Conservation (phyloP, 2,113 vertebrate species). For the Daboia siamensis region DNA sequence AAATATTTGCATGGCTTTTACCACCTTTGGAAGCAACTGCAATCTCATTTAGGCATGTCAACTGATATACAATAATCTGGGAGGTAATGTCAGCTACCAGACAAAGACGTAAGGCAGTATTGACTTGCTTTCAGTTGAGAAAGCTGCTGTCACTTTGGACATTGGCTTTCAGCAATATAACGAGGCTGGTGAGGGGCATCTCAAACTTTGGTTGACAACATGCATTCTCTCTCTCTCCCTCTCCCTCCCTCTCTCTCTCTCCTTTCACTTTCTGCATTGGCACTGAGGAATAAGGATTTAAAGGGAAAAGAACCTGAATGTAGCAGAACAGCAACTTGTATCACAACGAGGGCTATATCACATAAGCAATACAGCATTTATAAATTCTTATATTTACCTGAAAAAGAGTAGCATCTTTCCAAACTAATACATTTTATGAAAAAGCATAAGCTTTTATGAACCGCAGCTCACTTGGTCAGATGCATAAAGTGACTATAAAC, state of each 20-base stretch:
- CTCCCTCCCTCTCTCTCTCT: background rate
- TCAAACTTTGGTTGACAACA: slow-evolving; percentile 17
- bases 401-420: background rate
- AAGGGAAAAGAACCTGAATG: background rate
- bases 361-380: background rate
- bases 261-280: background rate
- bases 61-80: slow-evolving; percentile 35
- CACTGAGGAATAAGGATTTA: background rate
- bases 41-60: slow-evolving; percentile 30
- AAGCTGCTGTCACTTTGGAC: slow-evolving; percentile 24
- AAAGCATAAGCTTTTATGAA: background rate
- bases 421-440: background rate
- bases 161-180: slow-evolving; percentile 29
- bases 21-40: slow-evolving; percentile 29
- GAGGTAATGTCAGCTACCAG: slow-evolving; percentile 17
- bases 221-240: background rate
- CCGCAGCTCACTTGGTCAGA: background rate
- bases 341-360: background rate
- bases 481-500: background rate
- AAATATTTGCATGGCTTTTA: slow-evolving; percentile 33
- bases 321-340: background rate
- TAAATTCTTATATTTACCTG: background rate
- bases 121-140: slow-evolving; percentile 37
- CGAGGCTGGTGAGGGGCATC: slow-evolving; percentile 2
- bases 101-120: slow-evolving; percentile 25